A percentile compares a stretch with the other conserved stretches of the same genome.
Conservation (phyloP, 2,113 vertebrate species). For the Bos indicus region DNA sequence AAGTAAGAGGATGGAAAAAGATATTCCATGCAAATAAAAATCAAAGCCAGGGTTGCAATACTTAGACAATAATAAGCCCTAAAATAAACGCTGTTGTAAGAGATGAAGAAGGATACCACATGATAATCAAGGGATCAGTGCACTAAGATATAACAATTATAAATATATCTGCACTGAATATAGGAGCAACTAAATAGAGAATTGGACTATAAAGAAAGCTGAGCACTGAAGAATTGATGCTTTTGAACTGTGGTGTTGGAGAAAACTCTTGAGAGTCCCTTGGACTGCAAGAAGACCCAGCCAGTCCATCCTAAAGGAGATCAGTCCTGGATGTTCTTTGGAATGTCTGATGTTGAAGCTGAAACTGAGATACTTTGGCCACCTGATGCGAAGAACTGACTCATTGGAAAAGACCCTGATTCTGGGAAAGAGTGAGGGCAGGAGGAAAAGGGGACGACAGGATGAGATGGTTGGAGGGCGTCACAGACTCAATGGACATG, state of each 20-base stretch:
- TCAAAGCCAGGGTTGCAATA: background rate
- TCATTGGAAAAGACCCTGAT: background rate
- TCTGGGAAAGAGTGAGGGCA: background rate
- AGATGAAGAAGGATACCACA: background rate
- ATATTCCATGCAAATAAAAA: background rate
- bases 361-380: background rate
- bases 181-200: background rate
- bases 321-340: background rate
- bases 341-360: background rate
- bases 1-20: background rate
- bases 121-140: background rate
- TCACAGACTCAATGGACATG: background rate
- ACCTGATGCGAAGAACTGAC: background rate
- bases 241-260: background rate
- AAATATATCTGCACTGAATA: background rate
- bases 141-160: background rate
- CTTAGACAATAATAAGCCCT: background rate
- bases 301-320: background rate
- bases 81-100: background rate
- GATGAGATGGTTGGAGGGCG: background rate
- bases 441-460: background rate
- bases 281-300: background rate
- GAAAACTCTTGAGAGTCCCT: background rate
- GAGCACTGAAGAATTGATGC: background rate
- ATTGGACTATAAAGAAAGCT: background rate